Base-by-base conservation (phyloP, 1,140 invertebrate species). In the Chelonus insularis region DNA sequence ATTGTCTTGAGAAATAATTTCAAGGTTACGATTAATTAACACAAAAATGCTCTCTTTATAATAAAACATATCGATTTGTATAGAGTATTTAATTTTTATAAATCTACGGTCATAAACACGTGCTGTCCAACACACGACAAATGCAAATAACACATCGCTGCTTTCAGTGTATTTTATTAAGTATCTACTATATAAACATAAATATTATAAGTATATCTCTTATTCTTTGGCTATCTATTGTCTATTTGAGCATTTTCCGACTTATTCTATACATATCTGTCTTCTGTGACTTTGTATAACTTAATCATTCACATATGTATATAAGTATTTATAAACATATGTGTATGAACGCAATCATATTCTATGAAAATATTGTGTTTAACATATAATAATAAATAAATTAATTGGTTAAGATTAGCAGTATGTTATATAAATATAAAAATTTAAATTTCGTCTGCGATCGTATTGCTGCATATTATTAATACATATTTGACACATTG, bases 161-260 rank as follows among this genome's bases (percentile, higher is more conserved):
- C 79, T 81, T 81, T 81, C 76, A 77, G 50, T 81, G 79, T 81
- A 72, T 76, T 79, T 72, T 79, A 72, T 75, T 75, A 77, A 75
- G 65, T 77, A 78, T 73, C 18, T 34, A 32, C 25, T 52, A 66
- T 68, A 66, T 57, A 66, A 66, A 11, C 43, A 70, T 72, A 71
- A 70, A 69, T 69, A 58, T 72, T 72, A 61, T 72, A 23, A 45
- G 18, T 57, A 43, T 45, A 45, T 20, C 16, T 2, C 21, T 21
- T 39, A 11, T 12, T 58, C 23, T 41, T 41, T 37, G 58, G 70
- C 67, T 73, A 58, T 74, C 66, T 73, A 66, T 78, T 64, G n/a
- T n/a, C n/a, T n/a, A n/a, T 77, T 64, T 68, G 73, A 76, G 73
- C 73, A 75, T 70, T 72, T 71, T 75, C 69, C 70, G 56, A 71